phyloP scores from a whole-genome alignment of 1,140 invertebrate species.

The Drosophila kurseongensis region DNA sequence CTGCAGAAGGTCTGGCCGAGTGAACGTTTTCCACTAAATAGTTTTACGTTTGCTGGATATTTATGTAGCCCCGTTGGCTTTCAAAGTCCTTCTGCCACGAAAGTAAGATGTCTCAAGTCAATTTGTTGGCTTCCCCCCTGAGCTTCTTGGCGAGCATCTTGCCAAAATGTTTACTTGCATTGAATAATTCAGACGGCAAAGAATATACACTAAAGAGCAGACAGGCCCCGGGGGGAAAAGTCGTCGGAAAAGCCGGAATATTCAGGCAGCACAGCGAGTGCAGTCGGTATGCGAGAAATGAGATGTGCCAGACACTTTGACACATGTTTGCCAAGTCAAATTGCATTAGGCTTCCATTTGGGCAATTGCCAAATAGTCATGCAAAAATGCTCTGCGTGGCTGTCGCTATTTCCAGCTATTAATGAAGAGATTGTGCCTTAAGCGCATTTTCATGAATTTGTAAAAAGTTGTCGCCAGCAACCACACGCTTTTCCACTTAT shows the following conservation, averaged over 20 bases:
- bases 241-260: constrained; percentile 26
- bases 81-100: constrained; percentile 1
- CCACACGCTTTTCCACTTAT: constrained; percentile 18
- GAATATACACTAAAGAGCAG: constrained; percentile 26
- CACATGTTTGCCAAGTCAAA: constrained; percentile 56
- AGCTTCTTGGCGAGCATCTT: constrained; percentile 31
- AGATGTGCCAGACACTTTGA: constrained; percentile 49
- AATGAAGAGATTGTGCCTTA: constrained; percentile 58
- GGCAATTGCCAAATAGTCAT: constrained; percentile 43
- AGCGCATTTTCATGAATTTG: constrained; percentile 61
- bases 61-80: constrained; percentile 37
- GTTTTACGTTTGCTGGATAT: constrained; percentile 69
- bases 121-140: constrained; percentile 61
- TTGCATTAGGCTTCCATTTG: constrained; percentile 54
- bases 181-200: constrained; percentile 54
- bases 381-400: constrained; percentile 2
- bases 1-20: constrained; percentile 1
- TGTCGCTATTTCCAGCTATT: constrained; percentile 48
- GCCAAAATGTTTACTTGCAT: constrained; percentile 63
- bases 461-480: constrained; percentile 22
- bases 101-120: constrained; percentile 60
- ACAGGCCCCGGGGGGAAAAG: constrained; percentile 7
- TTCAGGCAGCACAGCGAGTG: constrained; percentile 35
- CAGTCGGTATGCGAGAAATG: constrained; percentile 38
- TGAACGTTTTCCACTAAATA: constrained; percentile 73